Percentiles rank a stretch among this genome's conserved stretches.
phyloP scores from a whole-genome alignment of 2,888 invertebrate species.

The Aspidiotus rigidus region DNA sequence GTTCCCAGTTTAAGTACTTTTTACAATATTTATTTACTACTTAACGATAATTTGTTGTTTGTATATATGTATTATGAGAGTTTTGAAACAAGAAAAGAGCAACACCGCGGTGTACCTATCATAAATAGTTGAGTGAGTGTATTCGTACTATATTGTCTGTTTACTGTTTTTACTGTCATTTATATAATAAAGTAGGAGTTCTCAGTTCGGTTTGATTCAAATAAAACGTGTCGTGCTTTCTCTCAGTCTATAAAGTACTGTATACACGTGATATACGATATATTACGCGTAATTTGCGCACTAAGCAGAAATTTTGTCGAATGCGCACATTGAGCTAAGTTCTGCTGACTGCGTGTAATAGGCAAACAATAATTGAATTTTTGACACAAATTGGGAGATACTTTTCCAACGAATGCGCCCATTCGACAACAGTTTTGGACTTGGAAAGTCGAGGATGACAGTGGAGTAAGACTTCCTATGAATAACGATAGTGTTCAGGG shows the following conservation, averaged over 20 bases:
- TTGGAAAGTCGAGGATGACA: too few species aligned
- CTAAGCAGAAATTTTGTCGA: too few species aligned
- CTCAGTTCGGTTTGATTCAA: background rate
- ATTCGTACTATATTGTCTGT: background rate
- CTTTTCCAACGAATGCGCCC: too few species aligned
- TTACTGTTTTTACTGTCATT: background rate
- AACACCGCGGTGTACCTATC: background rate
- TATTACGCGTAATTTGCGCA: too few species aligned
- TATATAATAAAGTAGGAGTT: background rate
- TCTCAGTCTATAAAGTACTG: background rate
- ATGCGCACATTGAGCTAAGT: too few species aligned
- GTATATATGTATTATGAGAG: background rate
- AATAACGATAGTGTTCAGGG: too few species aligned
- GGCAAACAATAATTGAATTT: too few species aligned
- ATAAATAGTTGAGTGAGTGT: slow-evolving; percentile 1
- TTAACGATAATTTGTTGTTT: background rate
- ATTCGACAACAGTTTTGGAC: too few species aligned
- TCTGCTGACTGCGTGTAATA: too few species aligned
- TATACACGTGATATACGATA: too few species aligned
- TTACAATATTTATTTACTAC: background rate
- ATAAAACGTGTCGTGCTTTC: background rate
- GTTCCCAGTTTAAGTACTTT: background rate
- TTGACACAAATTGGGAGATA: too few species aligned
- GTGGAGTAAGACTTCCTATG: too few species aligned
- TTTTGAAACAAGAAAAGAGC: background rate